A percentile compares a stretch with the other conserved stretches of the same genome.
Evolutionary conservation across 1,140 invertebrate species (phyloP).

Genomic region (Drosophila melanogaster): DNA sequence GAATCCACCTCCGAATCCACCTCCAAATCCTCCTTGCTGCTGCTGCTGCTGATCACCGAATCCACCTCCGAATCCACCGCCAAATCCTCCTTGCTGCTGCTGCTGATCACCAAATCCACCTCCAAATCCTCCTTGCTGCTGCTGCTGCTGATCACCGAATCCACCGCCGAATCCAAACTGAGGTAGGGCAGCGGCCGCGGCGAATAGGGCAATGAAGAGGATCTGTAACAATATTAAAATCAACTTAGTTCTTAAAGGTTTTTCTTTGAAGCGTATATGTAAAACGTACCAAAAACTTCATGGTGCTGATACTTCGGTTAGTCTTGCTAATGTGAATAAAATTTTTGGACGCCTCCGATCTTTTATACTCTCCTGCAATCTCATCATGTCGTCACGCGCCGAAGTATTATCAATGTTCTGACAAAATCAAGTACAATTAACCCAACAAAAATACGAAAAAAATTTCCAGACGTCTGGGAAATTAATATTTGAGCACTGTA

Average conservation of each 20-base stretch:
- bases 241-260: background rate
- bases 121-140: background rate
- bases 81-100: too few relatives aligned
- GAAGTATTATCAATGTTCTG: slow-evolving; percentile 1
- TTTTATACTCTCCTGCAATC: slow-evolving; percentile 33
- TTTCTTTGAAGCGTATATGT: too few relatives aligned
- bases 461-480: slow-evolving; percentile 16
- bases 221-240: slow-evolving; percentile 1
- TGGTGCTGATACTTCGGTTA: slow-evolving; percentile 12
- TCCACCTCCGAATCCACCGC: slow-evolving; percentile 13
- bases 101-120: slow-evolving; percentile 10
- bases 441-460: background rate
- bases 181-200: slow-evolving; percentile 16
- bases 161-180: background rate
- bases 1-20: background rate
- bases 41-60: slow-evolving; percentile 9
- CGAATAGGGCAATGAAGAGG: slow-evolving; percentile 25
- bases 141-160: background rate
- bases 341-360: background rate
- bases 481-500: slow-evolving; percentile 8
- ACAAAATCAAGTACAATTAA: background rate
- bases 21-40: slow-evolving; percentile 26
- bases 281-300: slow-evolving; percentile 32
- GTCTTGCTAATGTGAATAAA: background rate
- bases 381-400: slow-evolving; percentile 6